Conservation (phyloP, 2,113 vertebrate genomes). For the Condylura cristata region DNA sequence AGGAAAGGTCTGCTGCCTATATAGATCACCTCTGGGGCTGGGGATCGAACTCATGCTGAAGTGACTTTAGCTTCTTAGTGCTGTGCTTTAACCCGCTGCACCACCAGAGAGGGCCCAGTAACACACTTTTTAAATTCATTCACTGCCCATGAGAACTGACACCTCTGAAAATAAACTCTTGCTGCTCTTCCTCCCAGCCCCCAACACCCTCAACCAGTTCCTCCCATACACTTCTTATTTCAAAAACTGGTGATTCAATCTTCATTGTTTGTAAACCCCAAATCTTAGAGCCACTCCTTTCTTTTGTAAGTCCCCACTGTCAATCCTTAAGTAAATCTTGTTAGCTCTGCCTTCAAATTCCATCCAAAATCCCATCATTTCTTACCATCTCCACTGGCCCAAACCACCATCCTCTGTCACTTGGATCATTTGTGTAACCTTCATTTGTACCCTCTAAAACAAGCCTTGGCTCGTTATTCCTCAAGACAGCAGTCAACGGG, state of each 20-base stretch:
- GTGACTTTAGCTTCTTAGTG: too few relatives aligned
- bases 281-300: not conserved
- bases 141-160: not conserved
- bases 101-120: too few relatives aligned
- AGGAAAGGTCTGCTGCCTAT: too few relatives aligned
- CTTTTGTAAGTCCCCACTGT: not conserved
- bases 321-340: not conserved
- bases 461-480: not conserved
- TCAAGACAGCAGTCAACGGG: not conserved
- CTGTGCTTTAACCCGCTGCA: too few relatives aligned
- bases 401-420: not conserved
- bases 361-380: not conserved
- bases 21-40: too few relatives aligned
- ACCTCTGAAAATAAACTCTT: slow-evolving; percentile 29
- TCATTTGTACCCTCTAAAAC: not conserved
- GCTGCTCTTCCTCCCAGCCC: not conserved
- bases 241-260: not conserved
- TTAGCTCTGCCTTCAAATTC: not conserved
- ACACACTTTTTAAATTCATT: slow-evolving; percentile 20
- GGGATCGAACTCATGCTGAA: too few relatives aligned
- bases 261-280: not conserved
- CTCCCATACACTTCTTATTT: not conserved
- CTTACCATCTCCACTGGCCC: not conserved
- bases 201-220: not conserved
- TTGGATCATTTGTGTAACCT: not conserved